Percentiles rank a stretch among this genome's conserved stretches.
phyloP scores from a whole-genome alignment of 1,140 invertebrate genomes.

The Tetraneura akinire region DNA sequence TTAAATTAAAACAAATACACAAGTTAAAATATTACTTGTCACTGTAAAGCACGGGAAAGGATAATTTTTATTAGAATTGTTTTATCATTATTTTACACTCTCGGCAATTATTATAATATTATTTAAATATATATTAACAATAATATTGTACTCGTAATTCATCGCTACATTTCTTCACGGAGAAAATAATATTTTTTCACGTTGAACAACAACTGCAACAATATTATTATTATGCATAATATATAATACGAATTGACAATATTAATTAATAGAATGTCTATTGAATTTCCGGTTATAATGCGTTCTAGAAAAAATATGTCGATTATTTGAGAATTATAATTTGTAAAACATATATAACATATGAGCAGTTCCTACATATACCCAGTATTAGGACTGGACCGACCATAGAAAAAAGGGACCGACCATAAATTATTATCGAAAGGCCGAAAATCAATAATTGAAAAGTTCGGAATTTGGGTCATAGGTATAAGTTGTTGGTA shows the following conservation, averaged over 20 bases:
- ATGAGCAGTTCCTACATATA: no score
- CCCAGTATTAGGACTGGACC: neutral
- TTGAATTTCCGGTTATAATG: conserved; percentile 21
- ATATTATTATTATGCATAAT: no score
- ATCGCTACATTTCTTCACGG: neutral
- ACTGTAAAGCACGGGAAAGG: no score
- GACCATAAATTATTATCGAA: conserved; percentile 39
- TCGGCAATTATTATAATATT: no score
- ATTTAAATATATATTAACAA: no score
- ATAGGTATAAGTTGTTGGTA: neutral
- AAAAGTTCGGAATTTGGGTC: conserved; percentile 24
- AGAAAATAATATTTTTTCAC: neutral
- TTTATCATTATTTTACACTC: no score
- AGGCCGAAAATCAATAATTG: conserved; percentile 45
- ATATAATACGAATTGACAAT: no score
- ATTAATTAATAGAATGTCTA: neutral
- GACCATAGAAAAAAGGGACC: neutral
- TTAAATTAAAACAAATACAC: no score
- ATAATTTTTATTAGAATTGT: no score
- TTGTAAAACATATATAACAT: neutral
- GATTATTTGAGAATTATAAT: conserved; percentile 16
- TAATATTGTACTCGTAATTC: no score
- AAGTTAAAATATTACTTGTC: no score
- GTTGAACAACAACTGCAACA: no score
- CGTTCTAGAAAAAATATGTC: conserved; percentile 20